Evolutionary conservation across 2,888 invertebrate genomes (phyloP).

Genomic region (Catocala fraxini): DNA sequence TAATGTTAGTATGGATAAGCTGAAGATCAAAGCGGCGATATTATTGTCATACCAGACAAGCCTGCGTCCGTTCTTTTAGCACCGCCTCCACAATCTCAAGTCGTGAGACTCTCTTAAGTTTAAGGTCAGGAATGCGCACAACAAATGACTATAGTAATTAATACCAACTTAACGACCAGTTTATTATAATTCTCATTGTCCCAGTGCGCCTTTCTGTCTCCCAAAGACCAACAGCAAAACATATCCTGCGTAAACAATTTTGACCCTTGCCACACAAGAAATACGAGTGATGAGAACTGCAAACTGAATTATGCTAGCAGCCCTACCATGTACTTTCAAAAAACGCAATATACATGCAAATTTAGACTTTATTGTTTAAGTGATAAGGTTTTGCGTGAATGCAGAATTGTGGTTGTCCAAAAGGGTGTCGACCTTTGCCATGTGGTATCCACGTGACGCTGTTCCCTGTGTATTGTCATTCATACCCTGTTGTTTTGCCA

Average conservation of each 20-base stretch:
- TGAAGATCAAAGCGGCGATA: no score
- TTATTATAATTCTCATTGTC: slow-evolving; percentile 63
- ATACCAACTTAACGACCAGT: slow-evolving; percentile 46
- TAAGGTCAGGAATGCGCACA: slow-evolving; percentile 38
- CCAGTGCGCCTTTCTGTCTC: slow-evolving; percentile 47
- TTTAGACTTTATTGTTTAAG: slow-evolving; percentile 8
- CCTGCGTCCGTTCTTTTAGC: not conserved
- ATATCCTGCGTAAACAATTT: slow-evolving; percentile 11
- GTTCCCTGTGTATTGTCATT: slow-evolving; percentile 53
- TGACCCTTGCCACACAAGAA: not conserved
- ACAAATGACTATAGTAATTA: slow-evolving; percentile 41
- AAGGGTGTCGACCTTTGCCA: slow-evolving; percentile 69
- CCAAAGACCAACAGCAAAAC: not conserved
- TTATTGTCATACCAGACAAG: no score
- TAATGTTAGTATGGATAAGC: no score
- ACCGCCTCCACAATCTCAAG: slow-evolving; percentile 12
- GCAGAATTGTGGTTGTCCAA: slow-evolving; percentile 40
- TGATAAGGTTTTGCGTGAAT: slow-evolving; percentile 11
- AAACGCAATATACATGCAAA: not conserved
- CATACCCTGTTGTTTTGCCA: slow-evolving; percentile 44
- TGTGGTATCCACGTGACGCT: slow-evolving; percentile 62
- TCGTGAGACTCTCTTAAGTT: slow-evolving; percentile 16
- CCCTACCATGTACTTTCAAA: not conserved
- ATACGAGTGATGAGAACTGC: slow-evolving; percentile 6
- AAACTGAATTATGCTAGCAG: slow-evolving; percentile 7